A percentile compares a stretch with the other conserved stretches of the same genome.
Evolutionary conservation across 2,113 vertebrate genomes (phyloP).

Genomic region (Chunga burmeisteri): DNA sequence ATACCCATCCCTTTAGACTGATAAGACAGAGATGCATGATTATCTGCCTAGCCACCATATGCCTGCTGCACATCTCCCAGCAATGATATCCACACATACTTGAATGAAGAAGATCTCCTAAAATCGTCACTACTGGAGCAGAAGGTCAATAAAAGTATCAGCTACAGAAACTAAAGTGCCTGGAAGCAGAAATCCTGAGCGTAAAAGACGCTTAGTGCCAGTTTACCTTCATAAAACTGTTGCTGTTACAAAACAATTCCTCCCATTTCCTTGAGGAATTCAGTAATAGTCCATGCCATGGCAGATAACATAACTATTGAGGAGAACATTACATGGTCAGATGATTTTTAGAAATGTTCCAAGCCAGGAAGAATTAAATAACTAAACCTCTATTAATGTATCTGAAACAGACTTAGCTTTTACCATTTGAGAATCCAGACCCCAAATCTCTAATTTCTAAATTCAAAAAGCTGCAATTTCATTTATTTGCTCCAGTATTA

Average conservation of each 20-base stretch:
- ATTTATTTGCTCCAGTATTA: neutral
- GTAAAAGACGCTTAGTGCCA: neutral
- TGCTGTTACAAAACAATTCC: neutral
- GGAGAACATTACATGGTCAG: neutral
- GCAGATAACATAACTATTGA: neutral
- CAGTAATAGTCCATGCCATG: neutral
- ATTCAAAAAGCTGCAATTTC: neutral
- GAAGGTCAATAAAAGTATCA: neutral
- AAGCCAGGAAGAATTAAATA: neutral
- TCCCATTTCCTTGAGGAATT: neutral
- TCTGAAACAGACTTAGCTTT: neutral
- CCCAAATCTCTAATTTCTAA: neutral
- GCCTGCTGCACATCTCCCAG: neutral
- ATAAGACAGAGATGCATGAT: neutral
- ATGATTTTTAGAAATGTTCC: neutral
- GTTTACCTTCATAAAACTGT: neutral
- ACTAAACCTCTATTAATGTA: neutral
- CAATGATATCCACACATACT: neutral
- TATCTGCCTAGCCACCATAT: neutral
- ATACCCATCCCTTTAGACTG: neutral
- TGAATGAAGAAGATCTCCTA: neutral
- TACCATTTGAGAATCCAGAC: neutral
- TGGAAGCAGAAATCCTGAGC: neutral
- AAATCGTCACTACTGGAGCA: neutral
- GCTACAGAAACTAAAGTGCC: neutral